Conservation (phyloP, 2,888 invertebrate species). For the Hybos culiciformis region DNA sequence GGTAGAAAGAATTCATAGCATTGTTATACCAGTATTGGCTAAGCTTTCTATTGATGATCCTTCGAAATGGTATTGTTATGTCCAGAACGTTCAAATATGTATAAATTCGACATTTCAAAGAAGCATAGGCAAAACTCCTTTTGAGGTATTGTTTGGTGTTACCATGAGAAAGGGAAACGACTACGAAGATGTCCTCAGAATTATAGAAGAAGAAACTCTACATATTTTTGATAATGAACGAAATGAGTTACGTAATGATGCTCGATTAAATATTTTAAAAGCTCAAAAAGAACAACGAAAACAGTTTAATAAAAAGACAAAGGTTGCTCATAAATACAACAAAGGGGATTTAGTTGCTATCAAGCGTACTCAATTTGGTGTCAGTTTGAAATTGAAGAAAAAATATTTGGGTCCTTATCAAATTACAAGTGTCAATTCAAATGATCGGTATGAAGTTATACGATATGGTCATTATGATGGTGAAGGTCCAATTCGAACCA, state of each 20-base stretch:
- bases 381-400: slow-evolving; percentile 5
- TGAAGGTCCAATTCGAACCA: neutral
- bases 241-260: slow-evolving; percentile 7
- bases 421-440: neutral
- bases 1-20: slow-evolving; percentile 7
- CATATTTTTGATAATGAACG: slow-evolving; percentile 7
- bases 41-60: slow-evolving; percentile 12
- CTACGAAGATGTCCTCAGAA: slow-evolving; percentile 1
- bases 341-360: slow-evolving; percentile 10
- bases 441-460: neutral
- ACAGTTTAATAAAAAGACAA: slow-evolving; percentile 4
- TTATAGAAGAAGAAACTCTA: slow-evolving; percentile 8
- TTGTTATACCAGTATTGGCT: slow-evolving; percentile 9
- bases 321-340: slow-evolving; percentile 4
- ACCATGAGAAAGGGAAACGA: slow-evolving; percentile 8
- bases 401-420: slow-evolving; percentile 11
- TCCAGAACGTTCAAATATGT: slow-evolving; percentile 5
- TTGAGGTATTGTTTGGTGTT: slow-evolving; percentile 12
- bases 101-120: slow-evolving; percentile 10
- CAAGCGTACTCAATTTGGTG: slow-evolving; percentile 10
- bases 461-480: neutral
- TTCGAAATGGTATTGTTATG: slow-evolving; percentile 11
- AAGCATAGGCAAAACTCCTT: slow-evolving; percentile 9
- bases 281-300: slow-evolving; percentile 9
- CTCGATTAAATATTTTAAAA: slow-evolving; percentile 14